Base-by-base conservation (phyloP, 2,797 vertebrate species). In the Helarctos malayanus region DNA sequence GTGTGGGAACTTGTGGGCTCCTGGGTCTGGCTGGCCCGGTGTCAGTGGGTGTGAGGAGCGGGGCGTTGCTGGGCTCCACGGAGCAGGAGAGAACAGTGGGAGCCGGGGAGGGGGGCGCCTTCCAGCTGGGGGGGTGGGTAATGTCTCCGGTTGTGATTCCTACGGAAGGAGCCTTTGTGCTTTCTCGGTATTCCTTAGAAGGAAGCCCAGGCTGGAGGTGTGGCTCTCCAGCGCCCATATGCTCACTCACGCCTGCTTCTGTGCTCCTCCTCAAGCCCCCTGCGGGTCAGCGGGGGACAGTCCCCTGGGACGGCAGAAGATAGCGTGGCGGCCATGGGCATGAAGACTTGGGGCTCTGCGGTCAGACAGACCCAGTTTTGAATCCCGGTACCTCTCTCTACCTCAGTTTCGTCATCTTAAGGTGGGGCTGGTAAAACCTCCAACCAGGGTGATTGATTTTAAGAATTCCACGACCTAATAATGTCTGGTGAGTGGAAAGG, bases 1-100 rank as follows among this genome's bases (percentile, higher is more conserved):
- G 94, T 1, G 76, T 86, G 94, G 97, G 98, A 92, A 61, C 91
- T 5, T 0, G 85, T 41, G 92, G 96, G 92, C 76, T 89, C 75
- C 73, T 18, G 79, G 89, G 97, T 96, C 94, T 94, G 97, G 91
- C 98, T 87, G 95, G 96, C 94, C 96, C 76, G 89, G 90, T 94
- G 93, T 92, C 45, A 18, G 97, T 97, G 97, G 97, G 97, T 97
- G 97, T 94, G 71, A 32, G 68, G 59, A 75, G 80, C 25, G 2
- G 96, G 95, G 78, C 45, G 68, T 59, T 83, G 69, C 84, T 14
- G 90, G 90, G 94, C 49, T 79, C 87, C 6, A 5, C 12, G 14
- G 78, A 78, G 71, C 76, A 54, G 93, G 95, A 84, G 84, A 75
- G 76, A 87, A 35, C 81, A 75, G 94, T 29, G 86, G 81, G 95